Conservation (phyloP, 2,888 invertebrate species). For the Pinctada fucata region DNA sequence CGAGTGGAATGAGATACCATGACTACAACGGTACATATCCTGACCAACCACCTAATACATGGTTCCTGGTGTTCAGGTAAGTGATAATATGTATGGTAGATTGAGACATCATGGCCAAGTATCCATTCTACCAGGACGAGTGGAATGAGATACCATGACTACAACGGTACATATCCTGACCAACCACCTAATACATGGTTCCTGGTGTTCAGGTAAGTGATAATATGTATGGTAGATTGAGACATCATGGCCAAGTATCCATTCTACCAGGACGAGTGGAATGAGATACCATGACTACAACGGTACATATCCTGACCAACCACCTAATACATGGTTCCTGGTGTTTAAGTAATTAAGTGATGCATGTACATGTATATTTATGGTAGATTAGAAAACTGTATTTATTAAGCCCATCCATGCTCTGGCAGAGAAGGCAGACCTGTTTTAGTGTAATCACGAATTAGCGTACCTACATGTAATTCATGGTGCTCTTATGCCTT, state of each 20-base stretch:
- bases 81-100: no score
- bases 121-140: constrained; percentile 76
- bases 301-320: constrained; percentile 74
- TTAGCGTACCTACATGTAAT: no score
- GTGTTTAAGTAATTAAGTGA: constrained; percentile 70
- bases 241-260: constrained; percentile 74
- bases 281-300: constrained; percentile 76
- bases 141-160: constrained; percentile 77
- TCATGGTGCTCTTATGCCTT: no score
- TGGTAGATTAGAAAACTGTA: no score
- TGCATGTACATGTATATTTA: no score
- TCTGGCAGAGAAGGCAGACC: no score
- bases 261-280: constrained; percentile 77
- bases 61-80: constrained; percentile 77
- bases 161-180: constrained; percentile 73
- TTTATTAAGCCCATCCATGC: no score
- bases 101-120: constrained; percentile 72
- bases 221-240: no score
- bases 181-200: constrained; percentile 76
- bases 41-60: constrained; percentile 74
- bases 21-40: constrained; percentile 74
- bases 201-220: constrained; percentile 74
- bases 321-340: constrained; percentile 76
- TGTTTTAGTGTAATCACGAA: no score
- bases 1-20: constrained; percentile 76